Conservation (phyloP, 2,113 vertebrate genomes). For the Turnix velox region DNA sequence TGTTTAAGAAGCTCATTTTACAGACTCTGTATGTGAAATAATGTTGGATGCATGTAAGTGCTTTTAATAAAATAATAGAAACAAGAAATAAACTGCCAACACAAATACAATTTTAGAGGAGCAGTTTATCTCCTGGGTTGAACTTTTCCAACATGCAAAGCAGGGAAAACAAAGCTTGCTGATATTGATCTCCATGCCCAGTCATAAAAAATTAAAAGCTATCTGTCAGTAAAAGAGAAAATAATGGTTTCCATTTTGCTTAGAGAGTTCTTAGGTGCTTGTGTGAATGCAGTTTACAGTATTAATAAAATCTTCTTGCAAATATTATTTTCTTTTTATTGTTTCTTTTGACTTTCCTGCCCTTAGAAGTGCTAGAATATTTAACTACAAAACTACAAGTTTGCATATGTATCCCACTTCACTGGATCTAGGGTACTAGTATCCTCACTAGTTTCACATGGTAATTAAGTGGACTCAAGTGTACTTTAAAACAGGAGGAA, state of each 20-base stretch:
- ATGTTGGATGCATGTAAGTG: slow-evolving; percentile 28
- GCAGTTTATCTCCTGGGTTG: slow-evolving; percentile 29
- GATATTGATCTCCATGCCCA: slow-evolving; percentile 33
- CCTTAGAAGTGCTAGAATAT: background rate
- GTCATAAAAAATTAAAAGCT: slow-evolving; percentile 65
- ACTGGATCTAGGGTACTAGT: background rate
- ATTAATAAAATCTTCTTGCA: slow-evolving; percentile 45
- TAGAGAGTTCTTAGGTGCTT: slow-evolving; percentile 4
- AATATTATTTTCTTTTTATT: slow-evolving; percentile 32
- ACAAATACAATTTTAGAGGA: slow-evolving; percentile 37
- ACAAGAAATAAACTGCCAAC: slow-evolving; percentile 37
- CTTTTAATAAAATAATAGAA: slow-evolving; percentile 62
- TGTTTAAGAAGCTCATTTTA: slow-evolving; percentile 41
- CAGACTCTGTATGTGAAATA: background rate
- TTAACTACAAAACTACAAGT: background rate
- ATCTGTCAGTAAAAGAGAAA: slow-evolving; percentile 42
- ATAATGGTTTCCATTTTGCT: slow-evolving; percentile 46
- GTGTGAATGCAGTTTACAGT: slow-evolving; percentile 46
- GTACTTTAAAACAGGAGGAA: background rate
- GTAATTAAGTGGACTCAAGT: background rate
- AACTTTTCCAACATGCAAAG: slow-evolving; percentile 28
- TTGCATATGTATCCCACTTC: background rate
- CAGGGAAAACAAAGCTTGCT: slow-evolving; percentile 21
- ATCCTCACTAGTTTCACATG: fast-evolving
- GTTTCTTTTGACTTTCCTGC: background rate